These are phyloP conservation scores for Himalopsyche japonica DNA, from an alignment of 2,888 invertebrate species.

Conservation along the genomic window DNA sequence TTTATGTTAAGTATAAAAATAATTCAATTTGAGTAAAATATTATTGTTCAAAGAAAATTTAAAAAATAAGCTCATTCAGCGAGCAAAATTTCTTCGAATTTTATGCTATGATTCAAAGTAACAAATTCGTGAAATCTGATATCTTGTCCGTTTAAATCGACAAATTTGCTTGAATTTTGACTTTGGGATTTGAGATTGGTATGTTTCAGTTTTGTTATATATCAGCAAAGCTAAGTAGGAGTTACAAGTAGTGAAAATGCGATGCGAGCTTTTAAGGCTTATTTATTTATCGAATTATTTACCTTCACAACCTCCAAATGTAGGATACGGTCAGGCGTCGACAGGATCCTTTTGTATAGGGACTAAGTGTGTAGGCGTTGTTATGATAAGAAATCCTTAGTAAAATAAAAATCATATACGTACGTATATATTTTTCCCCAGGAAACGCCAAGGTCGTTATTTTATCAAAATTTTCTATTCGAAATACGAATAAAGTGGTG, in stretches of 20 bases:
- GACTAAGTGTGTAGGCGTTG: neutral
- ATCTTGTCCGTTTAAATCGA: neutral
- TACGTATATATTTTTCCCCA: neutral
- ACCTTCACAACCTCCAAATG: neutral
- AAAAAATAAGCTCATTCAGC: no score
- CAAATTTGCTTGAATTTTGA: neutral
- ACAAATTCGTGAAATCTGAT: no score
- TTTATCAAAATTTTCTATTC: no score
- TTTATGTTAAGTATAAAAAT: no score
- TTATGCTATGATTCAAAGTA: no score
- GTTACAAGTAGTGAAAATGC: neutral
- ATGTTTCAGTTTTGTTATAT: neutral
- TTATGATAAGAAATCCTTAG: neutral
- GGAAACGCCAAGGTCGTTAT: no score
- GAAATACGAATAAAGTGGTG: no score
- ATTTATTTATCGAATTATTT: constrained; percentile 30
- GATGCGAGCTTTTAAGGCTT: constrained; percentile 10
- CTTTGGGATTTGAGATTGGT: neutral
- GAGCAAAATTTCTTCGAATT: no score
- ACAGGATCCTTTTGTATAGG: neutral
- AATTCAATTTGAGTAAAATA: no score
- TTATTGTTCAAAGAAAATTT: no score
- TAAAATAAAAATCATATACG: neutral
- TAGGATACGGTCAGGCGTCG: neutral
- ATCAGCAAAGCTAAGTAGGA: neutral